Conservation (phyloP, 2,797 vertebrate genomes). For the Limnodromus scolopaceus region DNA sequence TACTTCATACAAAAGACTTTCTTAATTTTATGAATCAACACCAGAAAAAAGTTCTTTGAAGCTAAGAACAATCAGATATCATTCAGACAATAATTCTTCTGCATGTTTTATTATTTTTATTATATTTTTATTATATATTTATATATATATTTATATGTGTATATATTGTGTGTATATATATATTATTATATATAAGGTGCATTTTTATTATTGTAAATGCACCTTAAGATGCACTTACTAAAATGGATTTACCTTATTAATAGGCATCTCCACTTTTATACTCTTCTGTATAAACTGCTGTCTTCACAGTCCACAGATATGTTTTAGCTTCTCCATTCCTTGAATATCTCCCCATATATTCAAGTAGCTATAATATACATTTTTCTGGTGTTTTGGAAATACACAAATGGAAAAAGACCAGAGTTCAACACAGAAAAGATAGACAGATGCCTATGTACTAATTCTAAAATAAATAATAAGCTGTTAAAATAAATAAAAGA, state of each 20-base stretch:
- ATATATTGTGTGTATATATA: too few relatives aligned
- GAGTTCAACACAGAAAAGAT: background rate
- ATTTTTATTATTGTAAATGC: background rate
- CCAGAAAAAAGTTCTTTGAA: background rate
- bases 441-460: background rate
- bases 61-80: background rate
- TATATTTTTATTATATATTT: too few relatives aligned
- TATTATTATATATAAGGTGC: too few relatives aligned
- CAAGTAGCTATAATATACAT: background rate
- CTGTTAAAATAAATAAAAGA: background rate
- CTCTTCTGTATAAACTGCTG: background rate
- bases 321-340: background rate
- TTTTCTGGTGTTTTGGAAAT: background rate
- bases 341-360: background rate
- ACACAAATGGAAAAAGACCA: background rate
- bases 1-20: background rate
- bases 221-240: background rate
- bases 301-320: background rate
- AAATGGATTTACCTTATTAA: background rate
- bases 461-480: background rate
- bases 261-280: background rate
- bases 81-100: background rate
- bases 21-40: background rate
- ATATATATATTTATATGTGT: too few relatives aligned
- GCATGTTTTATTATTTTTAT: too few relatives aligned